phyloP scores from a whole-genome alignment of 2,113 vertebrate genomes.

The Chionomys nivalis region DNA sequence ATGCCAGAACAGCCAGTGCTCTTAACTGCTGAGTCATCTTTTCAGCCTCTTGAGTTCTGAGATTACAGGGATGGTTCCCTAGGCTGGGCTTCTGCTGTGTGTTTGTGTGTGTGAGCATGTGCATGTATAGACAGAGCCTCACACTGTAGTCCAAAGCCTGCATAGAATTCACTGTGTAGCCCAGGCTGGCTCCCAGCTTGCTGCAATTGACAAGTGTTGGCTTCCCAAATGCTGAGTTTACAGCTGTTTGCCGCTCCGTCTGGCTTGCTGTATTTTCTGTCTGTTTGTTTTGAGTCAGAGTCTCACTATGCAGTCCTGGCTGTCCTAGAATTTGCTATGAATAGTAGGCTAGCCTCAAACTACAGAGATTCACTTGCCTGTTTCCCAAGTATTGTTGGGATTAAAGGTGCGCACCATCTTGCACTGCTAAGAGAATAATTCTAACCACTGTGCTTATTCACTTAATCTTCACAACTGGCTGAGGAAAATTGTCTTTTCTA shows the following conservation, averaged over 20 bases:
- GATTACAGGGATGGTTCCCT: neutral
- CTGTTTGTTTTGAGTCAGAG: neutral
- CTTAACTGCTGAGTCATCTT: neutral
- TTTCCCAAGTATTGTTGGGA: neutral
- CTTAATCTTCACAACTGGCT: neutral
- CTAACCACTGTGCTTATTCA: neutral
- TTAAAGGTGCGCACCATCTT: neutral
- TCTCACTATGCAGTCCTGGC: neutral
- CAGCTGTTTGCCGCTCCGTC: no score
- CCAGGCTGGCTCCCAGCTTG: neutral
- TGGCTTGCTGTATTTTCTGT: neutral
- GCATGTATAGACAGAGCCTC: neutral
- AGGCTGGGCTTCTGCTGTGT: neutral
- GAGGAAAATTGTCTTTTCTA: slow-evolving; percentile 3
- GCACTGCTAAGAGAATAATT: neutral
- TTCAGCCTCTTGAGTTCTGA: neutral
- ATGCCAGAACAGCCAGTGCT: neutral
- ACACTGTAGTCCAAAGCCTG: neutral
- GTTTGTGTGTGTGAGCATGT: no score
- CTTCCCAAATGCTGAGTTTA: neutral
- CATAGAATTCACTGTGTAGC: neutral
- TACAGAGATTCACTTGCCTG: neutral
- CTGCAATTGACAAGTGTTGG: no score
- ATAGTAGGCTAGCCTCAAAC: neutral
- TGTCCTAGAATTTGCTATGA: neutral